Base-by-base conservation (phyloP, 2,113 vertebrate species). In the Pimephales promelas region DNA sequence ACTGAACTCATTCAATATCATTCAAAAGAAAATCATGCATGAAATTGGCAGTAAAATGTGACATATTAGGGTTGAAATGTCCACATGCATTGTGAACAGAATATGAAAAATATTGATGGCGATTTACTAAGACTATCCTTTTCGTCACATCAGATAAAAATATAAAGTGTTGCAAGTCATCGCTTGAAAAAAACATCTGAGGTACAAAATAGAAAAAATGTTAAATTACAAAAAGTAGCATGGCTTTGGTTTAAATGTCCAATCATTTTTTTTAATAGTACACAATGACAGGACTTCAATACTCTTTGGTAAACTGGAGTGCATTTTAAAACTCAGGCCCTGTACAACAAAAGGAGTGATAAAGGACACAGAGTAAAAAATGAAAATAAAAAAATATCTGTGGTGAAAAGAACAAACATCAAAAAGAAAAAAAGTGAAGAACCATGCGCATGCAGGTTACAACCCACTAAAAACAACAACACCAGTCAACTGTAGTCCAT, bases 241-340 rank as follows among this genome's bases (percentile, higher is more conserved):
- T 83, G 73, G 64, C 74, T 86, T 84, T 78, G 54, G 24, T 84
- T 52, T 52, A 43, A 68, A 57, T 24, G 26, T 79, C 83, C 66
- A 40, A 28, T 68, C 59, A 34, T n/a, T 79, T 0, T n/a, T 62
- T 28, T 43, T 28, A 89, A 89, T 62, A 49, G 47, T 88, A 93
- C 28, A 62, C 24, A 57, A 52, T 14, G 10, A 87, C 83, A 89
- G 85, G 84, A 81, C 85, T 83, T 91, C 89, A 93, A 94, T 92
- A 94, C 92, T 93, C 73, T 80, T 90, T 89, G 88, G 92, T 93
- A 93, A 93, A 92, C 86, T 90, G 81, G 89, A 93, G 90, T 93
- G 90, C 90, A 92, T 83, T 87, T 91, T 87, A 70, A 86, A 85
- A 61, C 62, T 22, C 26, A 9, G 45, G 52, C 78, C 61, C 61